These are phyloP conservation scores for Hesperia comma DNA, from an alignment of 2,888 invertebrate genomes.

Conservation along the genomic window DNA sequence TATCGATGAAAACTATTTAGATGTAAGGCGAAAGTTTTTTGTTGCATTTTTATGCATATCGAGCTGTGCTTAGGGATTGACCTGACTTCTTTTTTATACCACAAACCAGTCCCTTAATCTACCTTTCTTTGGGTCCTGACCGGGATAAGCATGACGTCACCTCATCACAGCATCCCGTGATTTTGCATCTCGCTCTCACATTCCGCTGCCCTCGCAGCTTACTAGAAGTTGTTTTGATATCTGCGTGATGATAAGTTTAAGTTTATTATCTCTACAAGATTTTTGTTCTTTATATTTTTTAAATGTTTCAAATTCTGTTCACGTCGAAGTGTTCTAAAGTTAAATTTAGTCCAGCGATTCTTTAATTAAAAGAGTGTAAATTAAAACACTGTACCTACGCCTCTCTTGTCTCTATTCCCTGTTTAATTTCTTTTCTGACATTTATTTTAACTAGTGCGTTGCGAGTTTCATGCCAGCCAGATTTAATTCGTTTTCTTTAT, in stretches of 20 bases:
- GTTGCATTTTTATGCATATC: slow-evolving; percentile 44
- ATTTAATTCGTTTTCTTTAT: slow-evolving; percentile 11
- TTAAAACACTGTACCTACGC: slow-evolving; percentile 40
- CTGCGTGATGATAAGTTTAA: slow-evolving; percentile 32
- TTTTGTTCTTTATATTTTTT: slow-evolving; percentile 34
- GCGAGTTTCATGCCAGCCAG: slow-evolving; percentile 4
- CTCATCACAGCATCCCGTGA: slow-evolving; percentile 53
- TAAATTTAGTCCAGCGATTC: slow-evolving; percentile 48
- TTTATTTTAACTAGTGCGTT: slow-evolving; percentile 25
- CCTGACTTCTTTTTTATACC: slow-evolving; percentile 49
- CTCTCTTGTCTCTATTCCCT: slow-evolving; percentile 32
- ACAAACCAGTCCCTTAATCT: slow-evolving; percentile 58
- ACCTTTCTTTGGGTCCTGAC: slow-evolving; percentile 51
- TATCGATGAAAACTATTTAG: slow-evolving; percentile 39
- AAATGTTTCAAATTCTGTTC: slow-evolving; percentile 31
- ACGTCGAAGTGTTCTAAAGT: slow-evolving; percentile 32
- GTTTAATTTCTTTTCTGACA: slow-evolving; percentile 39
- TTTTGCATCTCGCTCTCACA: slow-evolving; percentile 60
- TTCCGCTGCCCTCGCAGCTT: slow-evolving; percentile 39
- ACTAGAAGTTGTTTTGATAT: slow-evolving; percentile 31
- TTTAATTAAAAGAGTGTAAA: slow-evolving; percentile 54
- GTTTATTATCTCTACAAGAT: slow-evolving; percentile 29
- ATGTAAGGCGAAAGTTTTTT: slow-evolving; percentile 48
- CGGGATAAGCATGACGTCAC: slow-evolving; percentile 64
- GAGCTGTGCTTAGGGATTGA: slow-evolving; percentile 41